Base-by-base conservation (phyloP, 2,888 invertebrate genomes). In the Ischnus inquisitorius region DNA sequence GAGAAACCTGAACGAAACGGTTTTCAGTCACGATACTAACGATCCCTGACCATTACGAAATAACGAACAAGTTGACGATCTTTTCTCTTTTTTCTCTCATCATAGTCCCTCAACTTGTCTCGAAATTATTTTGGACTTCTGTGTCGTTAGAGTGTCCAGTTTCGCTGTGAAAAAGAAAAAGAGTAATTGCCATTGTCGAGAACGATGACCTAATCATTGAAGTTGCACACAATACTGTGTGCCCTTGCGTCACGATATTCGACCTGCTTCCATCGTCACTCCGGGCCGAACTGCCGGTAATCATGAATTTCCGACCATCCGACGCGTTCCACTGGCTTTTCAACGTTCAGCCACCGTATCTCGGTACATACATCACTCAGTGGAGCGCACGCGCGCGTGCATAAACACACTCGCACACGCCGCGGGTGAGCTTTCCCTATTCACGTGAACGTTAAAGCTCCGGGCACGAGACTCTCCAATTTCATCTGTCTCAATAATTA, bases 41-140 rank as follows among this genome's bases (percentile, higher is more conserved):
- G 62, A 81, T 75, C 69, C 34, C 68, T 75, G 75, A 74, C 62
- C 80, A 41, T 68, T 51, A 22, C 65, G 77, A 57, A 82, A 67
- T 67, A 65, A 71, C 77, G 71, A 72, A 10, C 12, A 77, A 75
- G 57, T 67, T 71, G 76, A 34, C 65, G 65, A 43, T 72, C 57
- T 67, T 16, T 77, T 34, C n/a, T n/a, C n/a, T 14, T 72, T 22
- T 77, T 43, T 25, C 68, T 22, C 22, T 25, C 69, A 64, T 67
- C 68, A 51, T 41, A 12, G 68, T 54, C 48, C 34, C 8, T 34
- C 34, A 34, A 8, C 8, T 34, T 34, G 8, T 6, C 5, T 6
- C 34, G 34, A 34, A 34, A 1, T 34, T 3, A 1, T n/a, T 3
- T 60, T 25, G 10, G 19, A 14, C 6, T 14, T 60, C 57, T 12